Percentiles rank a stretch among this genome's conserved stretches.
Conservation (phyloP, 2,888 invertebrate species). For the Limnephilus marmoratus region DNA sequence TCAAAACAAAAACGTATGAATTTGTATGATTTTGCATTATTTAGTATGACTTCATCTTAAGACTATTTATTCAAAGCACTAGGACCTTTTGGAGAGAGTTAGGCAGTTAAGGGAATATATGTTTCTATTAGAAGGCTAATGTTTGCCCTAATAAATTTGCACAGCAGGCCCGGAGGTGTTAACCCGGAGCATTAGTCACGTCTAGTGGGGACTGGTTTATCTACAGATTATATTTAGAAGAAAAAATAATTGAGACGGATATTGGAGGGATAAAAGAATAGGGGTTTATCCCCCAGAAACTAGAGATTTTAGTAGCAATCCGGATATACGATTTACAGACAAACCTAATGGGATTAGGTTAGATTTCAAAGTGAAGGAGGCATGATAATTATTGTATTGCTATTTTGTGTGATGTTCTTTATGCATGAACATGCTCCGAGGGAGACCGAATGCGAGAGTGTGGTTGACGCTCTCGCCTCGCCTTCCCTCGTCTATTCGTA, state of each 20-base stretch:
- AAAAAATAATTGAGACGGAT: not conserved
- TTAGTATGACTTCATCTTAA: too few relatives aligned
- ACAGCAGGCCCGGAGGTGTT: not conserved
- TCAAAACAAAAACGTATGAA: too few relatives aligned
- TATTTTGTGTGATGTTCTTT: too few relatives aligned
- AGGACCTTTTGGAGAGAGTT: not conserved
- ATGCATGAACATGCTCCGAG: too few relatives aligned
- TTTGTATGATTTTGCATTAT: too few relatives aligned
- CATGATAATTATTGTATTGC: too few relatives aligned
- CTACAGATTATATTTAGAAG: not conserved
- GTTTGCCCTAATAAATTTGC: constrained; percentile 2
- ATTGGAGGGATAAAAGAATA: not conserved
- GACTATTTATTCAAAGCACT: too few relatives aligned
- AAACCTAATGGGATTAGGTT: not conserved
- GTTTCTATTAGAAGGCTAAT: not conserved
- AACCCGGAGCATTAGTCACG: not conserved
- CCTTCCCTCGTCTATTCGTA: too few relatives aligned
- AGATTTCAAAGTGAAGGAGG: too few relatives aligned
- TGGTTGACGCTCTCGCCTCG: too few relatives aligned
- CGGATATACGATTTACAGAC: not conserved
- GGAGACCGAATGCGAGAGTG: too few relatives aligned
- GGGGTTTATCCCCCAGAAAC: not conserved
- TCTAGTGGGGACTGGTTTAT: not conserved
- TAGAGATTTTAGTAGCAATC: not conserved
- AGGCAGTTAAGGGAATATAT: not conserved